Evolutionary conservation across 2,888 invertebrate species (phyloP).

Genomic region (Aphelenchoides bicaudatus): DNA sequence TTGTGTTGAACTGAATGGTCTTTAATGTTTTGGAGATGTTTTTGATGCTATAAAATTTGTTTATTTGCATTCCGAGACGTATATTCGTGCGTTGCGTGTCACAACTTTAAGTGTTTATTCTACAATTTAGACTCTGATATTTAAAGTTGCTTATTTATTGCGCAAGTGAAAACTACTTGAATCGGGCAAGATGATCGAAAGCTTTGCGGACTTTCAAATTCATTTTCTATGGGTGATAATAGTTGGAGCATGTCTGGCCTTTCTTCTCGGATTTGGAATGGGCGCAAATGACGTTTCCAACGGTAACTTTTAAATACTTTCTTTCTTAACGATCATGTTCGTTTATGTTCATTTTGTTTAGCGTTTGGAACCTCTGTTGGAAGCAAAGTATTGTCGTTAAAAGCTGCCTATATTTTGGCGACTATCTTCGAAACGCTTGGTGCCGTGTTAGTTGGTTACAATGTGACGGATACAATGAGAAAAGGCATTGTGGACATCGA

Average conservation of each 20-base stretch:
- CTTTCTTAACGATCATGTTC: too few relatives aligned
- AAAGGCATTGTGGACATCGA: constrained; percentile 88
- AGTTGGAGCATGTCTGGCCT: constrained; percentile 87
- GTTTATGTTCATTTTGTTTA: too few relatives aligned
- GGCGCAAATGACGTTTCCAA: constrained; percentile 99
- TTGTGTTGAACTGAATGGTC: too few relatives aligned
- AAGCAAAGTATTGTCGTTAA: constrained; percentile 76
- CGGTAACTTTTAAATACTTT: too few relatives aligned
- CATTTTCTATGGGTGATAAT: constrained; percentile 75
- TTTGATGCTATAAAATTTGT: too few relatives aligned
- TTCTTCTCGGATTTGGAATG: constrained; percentile 91
- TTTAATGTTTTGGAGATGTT: too few relatives aligned
- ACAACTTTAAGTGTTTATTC: too few relatives aligned
- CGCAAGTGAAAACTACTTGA: too few relatives aligned
- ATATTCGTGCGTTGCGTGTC: too few relatives aligned
- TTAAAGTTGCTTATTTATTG: too few relatives aligned
- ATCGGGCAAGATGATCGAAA: constrained; percentile 29
- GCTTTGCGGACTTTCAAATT: constrained; percentile 37
- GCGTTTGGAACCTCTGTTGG: constrained; percentile 99
- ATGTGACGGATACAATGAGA: constrained; percentile 93
- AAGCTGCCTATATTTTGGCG: constrained; percentile 90
- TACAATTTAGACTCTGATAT: too few relatives aligned
- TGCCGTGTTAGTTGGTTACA: constrained; percentile 79
- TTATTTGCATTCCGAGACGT: too few relatives aligned
- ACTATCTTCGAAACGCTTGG: constrained; percentile 94